Conservation (phyloP, 2,113 vertebrate genomes). For the Nettapus auritus region DNA sequence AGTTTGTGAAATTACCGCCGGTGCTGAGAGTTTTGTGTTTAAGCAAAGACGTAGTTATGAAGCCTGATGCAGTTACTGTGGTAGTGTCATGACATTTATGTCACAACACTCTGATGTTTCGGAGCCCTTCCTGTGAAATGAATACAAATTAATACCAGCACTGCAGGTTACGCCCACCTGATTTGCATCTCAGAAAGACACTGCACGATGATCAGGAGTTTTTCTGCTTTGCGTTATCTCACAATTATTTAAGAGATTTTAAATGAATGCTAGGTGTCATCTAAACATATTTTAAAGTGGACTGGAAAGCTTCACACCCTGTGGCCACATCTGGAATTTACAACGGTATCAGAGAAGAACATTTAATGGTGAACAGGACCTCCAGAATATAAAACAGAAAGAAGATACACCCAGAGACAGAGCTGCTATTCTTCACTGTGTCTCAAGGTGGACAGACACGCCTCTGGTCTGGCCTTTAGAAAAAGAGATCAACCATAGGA, state of each 20-base stretch:
- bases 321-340: not conserved
- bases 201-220: not conserved
- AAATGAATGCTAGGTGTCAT: not conserved
- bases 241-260: not conserved
- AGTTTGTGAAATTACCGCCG: slow-evolving; percentile 18
- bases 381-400: not conserved
- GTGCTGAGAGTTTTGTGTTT: slow-evolving; percentile 17
- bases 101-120: slow-evolving; percentile 6
- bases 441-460: not conserved
- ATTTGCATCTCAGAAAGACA: not conserved
- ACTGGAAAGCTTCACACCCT: not conserved
- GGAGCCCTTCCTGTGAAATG: not conserved
- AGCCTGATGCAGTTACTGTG: not conserved
- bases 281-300: not conserved
- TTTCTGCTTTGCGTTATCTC: not conserved
- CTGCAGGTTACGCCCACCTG: not conserved
- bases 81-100: slow-evolving; percentile 1
- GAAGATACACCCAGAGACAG: not conserved
- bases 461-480: not conserved
- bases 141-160: slow-evolving; percentile 11
- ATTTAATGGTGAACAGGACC: not conserved
- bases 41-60: not conserved
- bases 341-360: not conserved
- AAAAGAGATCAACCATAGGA: not conserved
- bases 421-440: not conserved